These are phyloP conservation scores for Choloepus hoffmanni DNA, from an alignment of 2,113 vertebrate genomes.

Conservation along the genomic window DNA sequence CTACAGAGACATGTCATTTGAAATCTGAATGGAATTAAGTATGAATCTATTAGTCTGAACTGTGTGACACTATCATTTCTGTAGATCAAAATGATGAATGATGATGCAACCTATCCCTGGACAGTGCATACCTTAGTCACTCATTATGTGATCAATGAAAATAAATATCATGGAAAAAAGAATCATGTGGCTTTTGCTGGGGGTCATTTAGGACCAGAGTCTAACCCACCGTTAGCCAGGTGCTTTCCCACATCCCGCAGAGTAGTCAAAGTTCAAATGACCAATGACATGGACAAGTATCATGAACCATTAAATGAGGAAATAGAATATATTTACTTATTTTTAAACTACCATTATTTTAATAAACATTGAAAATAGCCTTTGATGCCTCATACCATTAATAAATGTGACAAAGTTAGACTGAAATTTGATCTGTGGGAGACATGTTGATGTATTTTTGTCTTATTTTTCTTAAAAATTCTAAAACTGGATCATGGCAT, in stretches of 20 bases:
- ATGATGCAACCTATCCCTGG: neutral
- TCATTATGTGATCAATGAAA: neutral
- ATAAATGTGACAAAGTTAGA: neutral
- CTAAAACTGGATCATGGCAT: too few species aligned
- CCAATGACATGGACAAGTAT: neutral
- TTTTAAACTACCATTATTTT: neutral
- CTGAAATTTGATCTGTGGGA: neutral
- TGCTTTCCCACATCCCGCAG: neutral
- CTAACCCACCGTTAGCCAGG: neutral
- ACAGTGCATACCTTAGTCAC: neutral
- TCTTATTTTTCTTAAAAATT: too few species aligned
- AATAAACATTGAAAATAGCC: neutral
- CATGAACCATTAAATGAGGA: neutral
- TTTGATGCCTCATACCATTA: neutral
- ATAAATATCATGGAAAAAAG: neutral
- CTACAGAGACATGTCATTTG: neutral
- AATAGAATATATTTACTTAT: neutral
- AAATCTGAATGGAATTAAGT: neutral
- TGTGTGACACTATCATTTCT: neutral
- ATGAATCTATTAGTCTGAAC: neutral
- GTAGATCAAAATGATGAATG: too few species aligned
- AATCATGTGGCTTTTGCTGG: neutral
- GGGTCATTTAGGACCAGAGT: neutral
- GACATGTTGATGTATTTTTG: too few species aligned
- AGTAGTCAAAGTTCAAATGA: neutral